These are phyloP conservation scores for Lepisosteus oculatus DNA, from an alignment of 2,113 vertebrate species.

Conservation along the genomic window DNA sequence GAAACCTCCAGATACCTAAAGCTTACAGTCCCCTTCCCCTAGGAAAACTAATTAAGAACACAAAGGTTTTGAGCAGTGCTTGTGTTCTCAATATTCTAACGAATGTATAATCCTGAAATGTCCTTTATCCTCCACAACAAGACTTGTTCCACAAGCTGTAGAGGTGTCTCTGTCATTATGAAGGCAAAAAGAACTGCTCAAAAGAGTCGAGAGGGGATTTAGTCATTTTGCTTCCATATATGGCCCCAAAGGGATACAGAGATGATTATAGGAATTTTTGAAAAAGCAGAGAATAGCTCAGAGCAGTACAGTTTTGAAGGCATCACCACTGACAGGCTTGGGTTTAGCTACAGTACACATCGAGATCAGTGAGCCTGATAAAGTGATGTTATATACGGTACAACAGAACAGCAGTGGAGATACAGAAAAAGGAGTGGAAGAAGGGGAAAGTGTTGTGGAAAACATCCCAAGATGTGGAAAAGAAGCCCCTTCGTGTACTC, in stretches of 20 bases:
- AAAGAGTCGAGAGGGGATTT: neutral
- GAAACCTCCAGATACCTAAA: no score
- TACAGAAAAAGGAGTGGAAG: neutral
- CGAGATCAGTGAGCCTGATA: neutral
- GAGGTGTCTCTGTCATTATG: neutral
- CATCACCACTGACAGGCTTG: neutral
- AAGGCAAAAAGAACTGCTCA: neutral
- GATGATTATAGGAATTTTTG: neutral
- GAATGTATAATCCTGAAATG: neutral
- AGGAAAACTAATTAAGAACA: neutral
- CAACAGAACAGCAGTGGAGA: neutral
- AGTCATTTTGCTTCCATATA: conserved; percentile 1
- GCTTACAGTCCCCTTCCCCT: no score
- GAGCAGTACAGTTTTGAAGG: neutral
- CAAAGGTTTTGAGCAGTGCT: neutral
- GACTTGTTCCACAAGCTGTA: neutral
- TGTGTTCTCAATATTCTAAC: neutral
- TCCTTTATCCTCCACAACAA: neutral
- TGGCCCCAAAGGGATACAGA: neutral
- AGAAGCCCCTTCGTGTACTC: neutral
- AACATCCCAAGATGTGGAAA: neutral
- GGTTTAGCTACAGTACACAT: neutral
- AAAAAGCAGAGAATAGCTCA: conserved; percentile 3
- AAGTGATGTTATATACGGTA: neutral
- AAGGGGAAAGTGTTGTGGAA: neutral